Base-by-base conservation (phyloP, 1,140 invertebrate species). In the Drosophila orosa region DNA sequence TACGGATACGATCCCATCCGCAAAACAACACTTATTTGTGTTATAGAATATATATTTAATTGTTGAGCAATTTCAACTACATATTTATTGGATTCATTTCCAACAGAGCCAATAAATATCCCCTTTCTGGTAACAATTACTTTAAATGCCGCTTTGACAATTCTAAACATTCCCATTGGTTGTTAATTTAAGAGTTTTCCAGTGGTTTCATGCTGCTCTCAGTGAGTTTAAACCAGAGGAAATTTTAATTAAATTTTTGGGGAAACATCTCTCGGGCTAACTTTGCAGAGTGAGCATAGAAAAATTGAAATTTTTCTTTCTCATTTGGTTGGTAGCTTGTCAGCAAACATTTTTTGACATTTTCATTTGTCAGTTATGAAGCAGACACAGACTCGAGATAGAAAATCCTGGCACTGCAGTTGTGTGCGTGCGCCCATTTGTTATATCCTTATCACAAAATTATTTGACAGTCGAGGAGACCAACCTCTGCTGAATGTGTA, bases 321-420 rank as follows among this genome's bases (percentile, higher is more conserved):
- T 68, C 71, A 86, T 85, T 85, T 85, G 59, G 54, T 48, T 76
- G 44, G 47, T 29, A 48, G 44, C 77, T 72, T 75, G 74, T 73
- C 80, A 82, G 63, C 72, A 77, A 56, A 45, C 67, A 65, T 81
- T 83, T 87, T 87, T 87, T 86, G 83, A 87, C 83, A 87, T 89
- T 87, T 87, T 87, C 83, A 87, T 87, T 87, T 87, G 84, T 87
- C 83, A 89, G 84, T 83, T 89, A 89, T 87, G 83, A 83, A 83
- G 61, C 66, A 67, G 54, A 59, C 31, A 52, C 44, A 56, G 39
- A 67, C 29, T 29, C 47, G 48, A 61, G 59, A 68, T 69, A 56
- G 61, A 86, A 44, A 77, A 67, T 66, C 35, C 42, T 42, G 42
- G 19, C 77, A 39, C n/a, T 66, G 67, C 62, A 57, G 55, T 37